Evolutionary conservation across 2,888 invertebrate genomes (phyloP).

Genomic region (Hyppa rectilinea): DNA sequence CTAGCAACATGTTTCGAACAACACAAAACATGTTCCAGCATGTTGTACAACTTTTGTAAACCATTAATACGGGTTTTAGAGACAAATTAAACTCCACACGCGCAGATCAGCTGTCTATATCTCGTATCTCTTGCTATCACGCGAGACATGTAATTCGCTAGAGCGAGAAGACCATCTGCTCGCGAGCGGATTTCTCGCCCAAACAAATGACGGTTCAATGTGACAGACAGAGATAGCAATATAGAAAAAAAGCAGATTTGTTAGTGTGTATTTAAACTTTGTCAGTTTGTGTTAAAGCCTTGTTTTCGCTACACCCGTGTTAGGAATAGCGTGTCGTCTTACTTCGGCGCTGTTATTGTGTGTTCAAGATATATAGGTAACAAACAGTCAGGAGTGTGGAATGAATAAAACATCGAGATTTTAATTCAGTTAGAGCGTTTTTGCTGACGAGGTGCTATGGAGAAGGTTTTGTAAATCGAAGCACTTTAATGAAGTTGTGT

Average conservation of each 20-base stretch:
- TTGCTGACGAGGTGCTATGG: constrained; percentile 8
- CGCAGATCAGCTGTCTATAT: background rate
- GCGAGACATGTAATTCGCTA: background rate
- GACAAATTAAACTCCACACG: constrained; percentile 5
- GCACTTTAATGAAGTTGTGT: background rate
- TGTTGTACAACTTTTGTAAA: constrained; percentile 1
- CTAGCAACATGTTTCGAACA: constrained; percentile 3
- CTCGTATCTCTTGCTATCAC: constrained; percentile 5
- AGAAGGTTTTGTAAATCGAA: constrained; percentile 6
- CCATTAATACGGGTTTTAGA: background rate
- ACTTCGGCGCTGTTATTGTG: constrained; percentile 63
- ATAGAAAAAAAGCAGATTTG: background rate
- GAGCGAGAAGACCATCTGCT: constrained; percentile 7
- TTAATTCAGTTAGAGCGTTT: constrained; percentile 69
- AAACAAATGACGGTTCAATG: background rate
- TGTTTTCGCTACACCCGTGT: constrained; percentile 57
- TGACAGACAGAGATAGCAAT: constrained; percentile 3
- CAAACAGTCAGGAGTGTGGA: constrained; percentile 76
- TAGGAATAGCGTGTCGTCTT: constrained; percentile 43
- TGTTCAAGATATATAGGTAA: constrained; percentile 66
- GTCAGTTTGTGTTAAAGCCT: constrained; percentile 30
- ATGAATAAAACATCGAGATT: constrained; percentile 80
- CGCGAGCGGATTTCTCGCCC: constrained; percentile 5
- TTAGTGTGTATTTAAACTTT: constrained; percentile 22
- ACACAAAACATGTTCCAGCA: constrained; percentile 9